Percentiles rank a stretch among this genome's conserved stretches.
These are phyloP conservation scores for Poeciliopsis presidionis DNA, from an alignment of 2,797 vertebrate species.

Conservation along the genomic window DNA sequence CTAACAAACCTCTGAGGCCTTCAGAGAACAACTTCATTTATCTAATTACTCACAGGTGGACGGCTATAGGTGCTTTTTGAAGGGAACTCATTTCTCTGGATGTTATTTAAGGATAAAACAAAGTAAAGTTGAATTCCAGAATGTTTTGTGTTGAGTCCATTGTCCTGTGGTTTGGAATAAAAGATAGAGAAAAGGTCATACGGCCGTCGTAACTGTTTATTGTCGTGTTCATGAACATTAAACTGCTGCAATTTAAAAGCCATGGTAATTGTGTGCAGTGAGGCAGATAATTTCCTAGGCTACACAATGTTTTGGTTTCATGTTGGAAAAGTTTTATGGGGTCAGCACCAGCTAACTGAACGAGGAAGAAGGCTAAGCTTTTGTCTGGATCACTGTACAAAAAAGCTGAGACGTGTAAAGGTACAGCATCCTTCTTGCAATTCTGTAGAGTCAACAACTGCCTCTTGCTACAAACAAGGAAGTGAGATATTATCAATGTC, in stretches of 20 bases:
- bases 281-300: conserved; percentile 1
- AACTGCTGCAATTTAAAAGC: conserved; percentile 1
- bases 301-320: conserved; percentile 20
- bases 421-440: conserved; percentile 36
- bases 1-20: background rate
- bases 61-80: background rate
- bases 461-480: conserved; percentile 43
- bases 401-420: conserved; percentile 26
- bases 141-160: background rate
- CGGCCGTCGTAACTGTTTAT: background rate
- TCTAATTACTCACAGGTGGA: background rate
- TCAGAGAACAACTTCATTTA: background rate
- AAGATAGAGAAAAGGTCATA: background rate
- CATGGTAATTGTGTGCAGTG: background rate
- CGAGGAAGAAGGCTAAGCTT: conserved; percentile 30
- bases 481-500: conserved; percentile 41
- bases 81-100: background rate
- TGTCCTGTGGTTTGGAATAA: background rate
- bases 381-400: conserved; percentile 29
- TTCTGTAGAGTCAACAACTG: conserved; percentile 48
- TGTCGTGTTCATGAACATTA: background rate
- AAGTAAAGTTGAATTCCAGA: background rate
- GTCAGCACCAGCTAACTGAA: conserved; percentile 19
- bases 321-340: conserved; percentile 17
- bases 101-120: background rate